These are phyloP conservation scores for Indicator maculatus DNA, from an alignment of 2,113 vertebrate species.

Conservation along the genomic window DNA sequence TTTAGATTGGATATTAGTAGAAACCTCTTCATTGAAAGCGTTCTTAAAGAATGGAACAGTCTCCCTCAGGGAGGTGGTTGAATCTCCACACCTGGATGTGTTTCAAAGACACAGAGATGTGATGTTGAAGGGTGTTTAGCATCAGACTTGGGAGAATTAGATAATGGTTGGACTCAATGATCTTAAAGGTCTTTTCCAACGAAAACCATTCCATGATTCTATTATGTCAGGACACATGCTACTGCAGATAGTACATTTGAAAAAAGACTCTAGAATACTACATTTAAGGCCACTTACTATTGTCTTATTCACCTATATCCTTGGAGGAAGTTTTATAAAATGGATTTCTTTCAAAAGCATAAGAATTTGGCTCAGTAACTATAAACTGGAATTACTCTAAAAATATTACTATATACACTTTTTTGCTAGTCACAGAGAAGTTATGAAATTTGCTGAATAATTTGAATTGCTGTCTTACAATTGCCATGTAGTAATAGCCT, in stretches of 20 bases:
- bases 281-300: neutral
- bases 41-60: too few relatives aligned
- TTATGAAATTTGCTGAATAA: neutral
- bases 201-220: too few relatives aligned
- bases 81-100: too few relatives aligned
- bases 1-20: too few relatives aligned
- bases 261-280: neutral
- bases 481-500: neutral
- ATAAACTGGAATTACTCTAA: neutral
- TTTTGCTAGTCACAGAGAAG: neutral
- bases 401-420: neutral
- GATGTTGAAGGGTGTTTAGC: too few relatives aligned
- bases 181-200: too few relatives aligned
- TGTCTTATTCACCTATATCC: neutral
- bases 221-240: neutral
- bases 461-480: neutral
- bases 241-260: neutral
- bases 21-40: too few relatives aligned
- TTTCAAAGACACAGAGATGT: too few relatives aligned
- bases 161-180: too few relatives aligned
- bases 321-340: neutral
- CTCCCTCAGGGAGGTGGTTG: too few relatives aligned
- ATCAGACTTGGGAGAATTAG: too few relatives aligned
- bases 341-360: neutral
- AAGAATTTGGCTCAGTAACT: neutral